phyloP scores from a whole-genome alignment of 2,113 vertebrate genomes.

The Anguilla rostrata region DNA sequence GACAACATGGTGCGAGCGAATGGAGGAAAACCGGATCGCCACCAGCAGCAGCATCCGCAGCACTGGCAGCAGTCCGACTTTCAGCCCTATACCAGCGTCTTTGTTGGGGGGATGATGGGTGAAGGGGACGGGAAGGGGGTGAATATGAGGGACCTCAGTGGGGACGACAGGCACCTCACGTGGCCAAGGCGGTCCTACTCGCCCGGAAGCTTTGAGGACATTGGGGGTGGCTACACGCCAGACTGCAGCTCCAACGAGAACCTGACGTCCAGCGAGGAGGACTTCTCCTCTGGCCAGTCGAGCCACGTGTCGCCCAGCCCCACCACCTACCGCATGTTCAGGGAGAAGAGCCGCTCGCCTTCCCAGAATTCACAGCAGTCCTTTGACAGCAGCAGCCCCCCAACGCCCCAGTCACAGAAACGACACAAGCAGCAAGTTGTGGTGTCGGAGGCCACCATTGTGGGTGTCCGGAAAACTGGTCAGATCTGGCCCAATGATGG shows the following conservation, averaged over 20 bases:
- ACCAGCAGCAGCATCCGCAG: conserved; percentile 78
- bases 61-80: conserved; percentile 78
- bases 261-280: conserved; percentile 96
- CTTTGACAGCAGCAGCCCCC: conserved; percentile 93
- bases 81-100: conserved; percentile 88
- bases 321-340: conserved; percentile 81
- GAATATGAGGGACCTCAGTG: conserved; percentile 67
- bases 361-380: conserved; percentile 97
- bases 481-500: conserved; percentile 92
- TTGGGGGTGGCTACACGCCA: conserved; percentile 88
- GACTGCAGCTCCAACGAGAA: conserved; percentile 99
- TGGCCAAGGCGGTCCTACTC: conserved; percentile 97
- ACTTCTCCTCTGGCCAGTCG: conserved; percentile 95
- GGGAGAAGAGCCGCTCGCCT: conserved; percentile 90
- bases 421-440: conserved; percentile 84
- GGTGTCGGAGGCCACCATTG: conserved; percentile 89
- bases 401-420: conserved; percentile 92
- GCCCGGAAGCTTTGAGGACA: conserved; percentile 89
- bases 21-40: conserved; percentile 75
- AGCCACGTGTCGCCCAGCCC: conserved; percentile 93
- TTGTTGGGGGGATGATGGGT: conserved; percentile 74
- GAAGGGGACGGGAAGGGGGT: conserved; percentile 71
- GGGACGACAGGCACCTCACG: conserved; percentile 87
- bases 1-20: conserved; percentile 70
- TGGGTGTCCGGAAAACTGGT: conserved; percentile 89